Percentiles rank a stretch among this genome's conserved stretches.
Evolutionary conservation across 1,140 invertebrate species (phyloP).

Genomic region (Rhyzopertha dominica): DNA sequence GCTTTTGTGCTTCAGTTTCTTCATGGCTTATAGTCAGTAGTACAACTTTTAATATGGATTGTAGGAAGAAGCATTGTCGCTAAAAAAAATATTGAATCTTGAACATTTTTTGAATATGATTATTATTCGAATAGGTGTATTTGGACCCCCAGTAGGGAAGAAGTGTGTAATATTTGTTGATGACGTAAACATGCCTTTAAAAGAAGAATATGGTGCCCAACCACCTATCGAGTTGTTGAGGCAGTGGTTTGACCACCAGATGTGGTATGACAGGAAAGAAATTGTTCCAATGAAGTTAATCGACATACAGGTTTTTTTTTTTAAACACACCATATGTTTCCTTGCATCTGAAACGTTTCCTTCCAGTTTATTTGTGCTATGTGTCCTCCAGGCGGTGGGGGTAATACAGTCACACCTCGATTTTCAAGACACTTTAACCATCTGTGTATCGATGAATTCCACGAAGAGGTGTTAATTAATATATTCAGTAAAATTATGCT

Average conservation of each 20-base stretch:
- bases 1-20: too few species aligned
- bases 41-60: too few species aligned
- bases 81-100: neutral
- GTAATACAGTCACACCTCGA: conserved; percentile 77
- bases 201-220: conserved; percentile 84
- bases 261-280: conserved; percentile 92
- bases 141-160: conserved; percentile 85
- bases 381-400: conserved; percentile 77
- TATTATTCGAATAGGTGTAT: conserved; percentile 59
- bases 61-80: neutral
- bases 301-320: conserved; percentile 68
- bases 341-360: conserved; percentile 2
- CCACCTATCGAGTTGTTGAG: conserved; percentile 87
- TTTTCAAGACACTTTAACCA: conserved; percentile 89
- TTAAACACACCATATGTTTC: neutral
- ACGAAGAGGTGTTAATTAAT: conserved; percentile 74
- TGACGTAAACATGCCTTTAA: conserved; percentile 88
- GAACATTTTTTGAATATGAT: neutral
- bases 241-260: conserved; percentile 84
- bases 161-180: conserved; percentile 89
- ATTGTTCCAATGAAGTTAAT: conserved; percentile 77
- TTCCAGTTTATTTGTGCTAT: conserved; percentile 76
- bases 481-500: conserved; percentile 90
- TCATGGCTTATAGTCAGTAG: too few species aligned
- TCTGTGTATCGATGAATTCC: conserved; percentile 85